Percentiles rank a stretch among this genome's conserved stretches.
Conservation (phyloP, 2,888 invertebrate genomes). For the Siphonodentalium dalli region DNA sequence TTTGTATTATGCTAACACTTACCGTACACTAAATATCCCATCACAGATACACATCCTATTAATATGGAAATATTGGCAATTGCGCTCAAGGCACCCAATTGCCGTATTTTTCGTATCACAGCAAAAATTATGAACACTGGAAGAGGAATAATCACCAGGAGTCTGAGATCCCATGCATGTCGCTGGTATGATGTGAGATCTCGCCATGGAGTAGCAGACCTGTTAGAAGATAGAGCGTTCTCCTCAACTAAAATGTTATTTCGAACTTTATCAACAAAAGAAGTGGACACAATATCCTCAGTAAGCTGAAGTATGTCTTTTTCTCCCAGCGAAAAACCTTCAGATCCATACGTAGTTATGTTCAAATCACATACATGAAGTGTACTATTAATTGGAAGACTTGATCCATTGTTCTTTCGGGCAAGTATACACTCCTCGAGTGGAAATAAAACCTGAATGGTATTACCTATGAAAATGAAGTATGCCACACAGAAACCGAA, state of each 20-base stretch:
- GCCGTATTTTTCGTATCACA: slow-evolving; percentile 49
- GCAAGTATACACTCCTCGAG: slow-evolving; percentile 29
- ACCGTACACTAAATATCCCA: slow-evolving; percentile 47
- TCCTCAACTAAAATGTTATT: too few relatives aligned
- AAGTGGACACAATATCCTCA: too few relatives aligned
- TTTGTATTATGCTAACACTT: slow-evolving; percentile 24
- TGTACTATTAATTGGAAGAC: not conserved
- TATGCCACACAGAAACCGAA: slow-evolving; percentile 58
- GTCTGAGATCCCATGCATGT: slow-evolving; percentile 48
- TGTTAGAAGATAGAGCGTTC: too few relatives aligned
- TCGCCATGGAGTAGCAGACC: too few relatives aligned
- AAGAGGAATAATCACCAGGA: slow-evolving; percentile 50
- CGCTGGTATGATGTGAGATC: too few relatives aligned
- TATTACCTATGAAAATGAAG: slow-evolving; percentile 61
- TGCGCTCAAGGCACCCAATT: slow-evolving; percentile 53
- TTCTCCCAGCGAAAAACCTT: too few relatives aligned
- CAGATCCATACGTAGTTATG: too few relatives aligned
- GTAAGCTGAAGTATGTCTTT: too few relatives aligned
- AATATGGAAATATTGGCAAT: slow-evolving; percentile 54
- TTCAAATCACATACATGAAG: too few relatives aligned
- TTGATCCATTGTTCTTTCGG: slow-evolving; percentile 3
- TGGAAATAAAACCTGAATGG: slow-evolving; percentile 52
- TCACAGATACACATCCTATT: slow-evolving; percentile 49
- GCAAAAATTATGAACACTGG: slow-evolving; percentile 55
- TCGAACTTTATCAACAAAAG: too few relatives aligned